phyloP scores from a whole-genome alignment of 2,113 vertebrate species.

The Acinonyx jubatus region DNA sequence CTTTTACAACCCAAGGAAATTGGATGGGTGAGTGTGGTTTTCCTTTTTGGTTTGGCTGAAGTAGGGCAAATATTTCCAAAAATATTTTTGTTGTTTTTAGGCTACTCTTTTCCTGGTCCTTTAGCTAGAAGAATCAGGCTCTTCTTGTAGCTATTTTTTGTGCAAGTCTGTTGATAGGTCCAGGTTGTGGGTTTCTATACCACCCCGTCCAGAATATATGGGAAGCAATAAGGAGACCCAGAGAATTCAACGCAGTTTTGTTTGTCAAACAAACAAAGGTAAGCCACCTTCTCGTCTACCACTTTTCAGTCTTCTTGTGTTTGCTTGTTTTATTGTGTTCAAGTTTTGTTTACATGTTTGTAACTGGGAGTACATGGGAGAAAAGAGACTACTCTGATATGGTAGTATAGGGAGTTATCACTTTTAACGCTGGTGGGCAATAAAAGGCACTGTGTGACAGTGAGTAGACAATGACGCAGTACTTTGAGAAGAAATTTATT shows the following conservation, averaged over 20 bases:
- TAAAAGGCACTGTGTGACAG: fast-evolving
- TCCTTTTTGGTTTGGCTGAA: background rate
- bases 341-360: background rate
- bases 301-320: background rate
- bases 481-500: background rate
- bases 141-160: background rate
- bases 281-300: background rate
- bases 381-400: background rate
- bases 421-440: background rate
- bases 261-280: background rate
- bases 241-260: background rate
- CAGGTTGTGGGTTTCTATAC: background rate
- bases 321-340: background rate
- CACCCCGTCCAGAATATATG: background rate
- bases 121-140: background rate
- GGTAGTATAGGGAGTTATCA: background rate
- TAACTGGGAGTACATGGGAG: background rate
- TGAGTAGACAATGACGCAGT: fast-evolving
- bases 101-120: background rate
- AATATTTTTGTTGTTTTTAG: background rate
- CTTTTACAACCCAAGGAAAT: background rate
- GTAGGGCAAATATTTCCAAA: background rate
- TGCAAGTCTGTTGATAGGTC: background rate
- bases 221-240: background rate
- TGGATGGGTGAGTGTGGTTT: background rate